Percentiles rank a stretch among this genome's conserved stretches.
These are phyloP conservation scores for Aporrectodea caliginosa DNA, from an alignment of 1,140 invertebrate genomes.

Conservation along the genomic window DNA sequence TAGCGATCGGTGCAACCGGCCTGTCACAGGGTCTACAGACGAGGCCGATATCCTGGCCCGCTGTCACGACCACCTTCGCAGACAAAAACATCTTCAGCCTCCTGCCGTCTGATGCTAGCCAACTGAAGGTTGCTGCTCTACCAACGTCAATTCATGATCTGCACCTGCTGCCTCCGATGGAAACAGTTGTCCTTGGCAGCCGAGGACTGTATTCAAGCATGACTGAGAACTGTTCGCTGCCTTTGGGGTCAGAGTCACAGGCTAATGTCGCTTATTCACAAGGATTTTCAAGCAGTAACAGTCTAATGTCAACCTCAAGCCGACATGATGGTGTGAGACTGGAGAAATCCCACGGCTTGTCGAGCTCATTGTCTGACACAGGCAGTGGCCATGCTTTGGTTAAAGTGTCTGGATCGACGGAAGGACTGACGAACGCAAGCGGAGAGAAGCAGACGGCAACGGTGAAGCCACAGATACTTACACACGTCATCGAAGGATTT, in stretches of 20 bases:
- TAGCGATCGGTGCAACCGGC: neutral
- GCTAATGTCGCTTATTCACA: neutral
- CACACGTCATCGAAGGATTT: slow-evolving; percentile 94
- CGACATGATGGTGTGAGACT: too few relatives aligned
- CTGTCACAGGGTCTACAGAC: neutral
- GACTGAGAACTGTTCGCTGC: neutral
- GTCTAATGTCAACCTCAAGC: too few relatives aligned
- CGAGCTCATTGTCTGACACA: too few relatives aligned
- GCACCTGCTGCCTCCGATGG: too few relatives aligned
- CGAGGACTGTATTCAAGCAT: too few relatives aligned
- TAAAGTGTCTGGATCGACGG: too few relatives aligned
- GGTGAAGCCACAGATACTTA: slow-evolving; percentile 83
- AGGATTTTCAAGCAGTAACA: too few relatives aligned
- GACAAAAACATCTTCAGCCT: neutral
- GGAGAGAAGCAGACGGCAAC: slow-evolving; percentile 45
- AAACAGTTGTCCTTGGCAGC: too few relatives aligned
- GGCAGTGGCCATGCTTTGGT: too few relatives aligned
- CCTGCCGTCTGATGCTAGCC: neutral
- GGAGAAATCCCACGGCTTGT: too few relatives aligned
- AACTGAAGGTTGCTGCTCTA: neutral
- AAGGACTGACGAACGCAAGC: too few relatives aligned
- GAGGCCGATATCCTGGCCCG: neutral
- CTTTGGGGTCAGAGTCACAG: neutral
- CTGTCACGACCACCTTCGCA: neutral
- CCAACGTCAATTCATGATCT: too few relatives aligned